A percentile compares a stretch with the other conserved stretches of the same genome.
Evolutionary conservation across 23 tunicate species (phyloP).

Genomic region (Halocynthia aurantium): DNA sequence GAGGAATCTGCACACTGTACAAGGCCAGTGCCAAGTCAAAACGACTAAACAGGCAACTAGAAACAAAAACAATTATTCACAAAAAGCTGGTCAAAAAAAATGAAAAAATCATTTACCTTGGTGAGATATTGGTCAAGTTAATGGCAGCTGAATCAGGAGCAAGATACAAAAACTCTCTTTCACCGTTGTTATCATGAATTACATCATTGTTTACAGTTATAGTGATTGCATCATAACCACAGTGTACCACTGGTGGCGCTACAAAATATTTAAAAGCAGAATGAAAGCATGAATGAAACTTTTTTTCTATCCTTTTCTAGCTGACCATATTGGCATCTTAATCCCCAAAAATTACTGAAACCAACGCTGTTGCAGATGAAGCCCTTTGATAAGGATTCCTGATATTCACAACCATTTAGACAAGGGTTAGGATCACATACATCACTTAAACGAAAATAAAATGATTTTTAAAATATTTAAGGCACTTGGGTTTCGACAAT

Average conservation of each 20-base stretch:
- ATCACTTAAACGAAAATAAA: neutral
- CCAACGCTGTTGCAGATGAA: neutral
- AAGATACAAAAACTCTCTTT: too few relatives aligned
- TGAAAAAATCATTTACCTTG: too few relatives aligned
- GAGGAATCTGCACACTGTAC: neutral
- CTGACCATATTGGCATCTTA: slow-evolving; percentile 2
- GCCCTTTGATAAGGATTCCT: neutral
- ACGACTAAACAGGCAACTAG: too few relatives aligned
- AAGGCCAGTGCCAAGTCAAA: neutral
- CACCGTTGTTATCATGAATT: neutral
- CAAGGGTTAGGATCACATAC: neutral
- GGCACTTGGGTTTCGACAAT: too few relatives aligned
- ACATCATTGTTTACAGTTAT: neutral
- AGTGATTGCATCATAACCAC: slow-evolving; percentile 3
- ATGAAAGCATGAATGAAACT: neutral
- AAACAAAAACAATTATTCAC: too few relatives aligned
- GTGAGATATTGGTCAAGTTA: too few relatives aligned
- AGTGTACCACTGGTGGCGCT: neutral
- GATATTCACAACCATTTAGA: neutral
- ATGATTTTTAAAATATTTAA: neutral
- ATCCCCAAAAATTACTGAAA: neutral
- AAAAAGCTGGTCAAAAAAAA: too few relatives aligned
- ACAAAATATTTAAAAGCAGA: neutral
- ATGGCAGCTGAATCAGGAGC: too few relatives aligned
- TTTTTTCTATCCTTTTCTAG: too few relatives aligned